Base-by-base conservation (phyloP, 1,140 invertebrate species). In the Solenopsis invicta region DNA sequence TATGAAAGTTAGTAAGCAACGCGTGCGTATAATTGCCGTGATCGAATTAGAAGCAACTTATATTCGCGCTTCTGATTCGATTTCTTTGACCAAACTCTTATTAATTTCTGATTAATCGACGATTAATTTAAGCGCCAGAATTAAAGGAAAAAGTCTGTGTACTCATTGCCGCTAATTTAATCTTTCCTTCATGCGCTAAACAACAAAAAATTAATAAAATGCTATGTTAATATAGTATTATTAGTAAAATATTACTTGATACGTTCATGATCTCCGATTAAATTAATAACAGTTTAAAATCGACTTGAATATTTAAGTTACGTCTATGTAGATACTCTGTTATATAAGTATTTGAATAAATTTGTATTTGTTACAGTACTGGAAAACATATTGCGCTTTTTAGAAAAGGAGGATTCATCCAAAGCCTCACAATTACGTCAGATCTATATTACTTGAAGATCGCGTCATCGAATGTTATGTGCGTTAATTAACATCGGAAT, bases 311-410 rank as follows among this genome's bases (percentile, higher is more conserved):
- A 56, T 56, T 56, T 56, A 56, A 56, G 1, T 54, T 59, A 18
- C 18, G 34, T 64, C 24, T 64, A 64, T 37, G 29, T 37, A 37
- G 2, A 64, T 9, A 34, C 16, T 41, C 41, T 62, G 9, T 37
- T 12, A 59, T 4, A 16, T 16, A 52, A n/a, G 24, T 66, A 48
- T 59, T 18, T 61, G 13, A 75, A 45, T 54, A 37, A 45, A 75
- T 81, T 50, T 72, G 1, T 37, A 18, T 66, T 84, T 37, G 4
- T 62, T 87, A 52, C 75, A 93, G 92, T 24, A 52, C 16, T 93
- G 0, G 37, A n/a, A 37, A 87, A 91, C 21, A 92, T 93, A 72
- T 72, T 93, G 13, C 37, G 71, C 21, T 93, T 93, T 69, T 29
- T 93, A 45, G 75, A 93, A 66, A 86, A 88, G 9, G 69, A 91